Base-by-base conservation (phyloP, 1,140 invertebrate genomes). In the Littorina saxatilis region DNA sequence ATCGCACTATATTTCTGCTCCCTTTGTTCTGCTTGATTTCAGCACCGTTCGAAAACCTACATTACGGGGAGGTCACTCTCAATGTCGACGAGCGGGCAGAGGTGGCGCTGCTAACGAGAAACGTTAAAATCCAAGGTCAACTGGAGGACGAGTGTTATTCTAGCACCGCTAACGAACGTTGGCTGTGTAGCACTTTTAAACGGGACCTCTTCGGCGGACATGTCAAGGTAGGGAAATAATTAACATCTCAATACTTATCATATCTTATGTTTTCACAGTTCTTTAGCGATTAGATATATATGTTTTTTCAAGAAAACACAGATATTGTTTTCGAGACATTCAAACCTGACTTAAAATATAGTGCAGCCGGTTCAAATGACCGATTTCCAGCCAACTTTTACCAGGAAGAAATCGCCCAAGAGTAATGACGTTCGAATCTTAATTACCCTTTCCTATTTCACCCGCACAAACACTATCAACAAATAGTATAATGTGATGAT, bases 81-180 rank as follows among this genome's bases (percentile, higher is more conserved):
- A 79, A 81, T 50, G 88, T 90, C 1, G 89, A 90, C 82, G 86
- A 87, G 86, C 81, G 89, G 72, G 89, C 83, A 4, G 87, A 89
- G 78, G 79, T 90, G 20, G 89, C 74, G 20, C 73, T 90, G 1
- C 79, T 89, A n/a, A 84, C 84, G 0, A 79, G 89, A 50, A 89
- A 89, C 81, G 87, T 90, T 50, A 43, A 81, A 47, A 83, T 90
- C 20, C 82, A 85, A 66, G 83, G 85, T 2, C 81, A 83, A 40
- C 81, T 86, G 81, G 58, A 83, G 43, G 23, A 29, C 11, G 20
- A 68, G 3, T 85, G 86, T 50, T 83, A 83, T 43, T 47, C 23
- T n/a, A 52, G 27, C 52, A 79, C 63, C 37, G 63, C 55, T 17
- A 43, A 76, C 52, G 80, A 73, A 13, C 2, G 27, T 4, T 47